phyloP scores from a whole-genome alignment of 2,888 invertebrate species.

The Adelphocoris suturalis region DNA sequence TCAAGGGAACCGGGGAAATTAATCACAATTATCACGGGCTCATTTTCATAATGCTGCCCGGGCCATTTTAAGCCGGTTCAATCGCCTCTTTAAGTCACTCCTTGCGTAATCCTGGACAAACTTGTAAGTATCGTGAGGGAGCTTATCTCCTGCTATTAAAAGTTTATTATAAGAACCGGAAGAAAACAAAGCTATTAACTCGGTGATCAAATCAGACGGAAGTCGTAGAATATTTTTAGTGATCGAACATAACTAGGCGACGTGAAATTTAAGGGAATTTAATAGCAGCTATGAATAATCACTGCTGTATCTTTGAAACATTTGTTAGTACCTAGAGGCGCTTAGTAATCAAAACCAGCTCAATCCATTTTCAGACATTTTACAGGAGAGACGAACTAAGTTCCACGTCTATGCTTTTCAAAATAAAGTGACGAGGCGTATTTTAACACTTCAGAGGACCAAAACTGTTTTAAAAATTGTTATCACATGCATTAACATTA shows the following conservation, averaged over 20 bases:
- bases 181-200: background rate
- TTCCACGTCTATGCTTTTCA: too few relatives aligned
- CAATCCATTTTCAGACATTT: too few relatives aligned
- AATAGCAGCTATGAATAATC: too few relatives aligned
- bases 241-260: background rate
- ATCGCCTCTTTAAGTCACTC: background rate
- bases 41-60: background rate
- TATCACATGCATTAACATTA: too few relatives aligned
- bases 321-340: too few relatives aligned
- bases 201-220: background rate
- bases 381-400: too few relatives aligned
- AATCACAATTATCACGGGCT: background rate
- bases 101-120: background rate
- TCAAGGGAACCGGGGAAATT: background rate
- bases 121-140: slow-evolving; percentile 5
- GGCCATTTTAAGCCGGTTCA: background rate
- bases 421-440: too few relatives aligned
- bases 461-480: too few relatives aligned
- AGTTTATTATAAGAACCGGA: background rate
- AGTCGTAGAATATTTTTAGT: background rate
- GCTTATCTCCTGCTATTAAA: background rate
- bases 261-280: too few relatives aligned
- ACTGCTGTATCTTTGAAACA: too few relatives aligned
- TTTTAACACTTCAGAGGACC: too few relatives aligned
- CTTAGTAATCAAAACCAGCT: too few relatives aligned